Conservation (phyloP, 2,888 invertebrate genomes). For the Eilema sororculum region DNA sequence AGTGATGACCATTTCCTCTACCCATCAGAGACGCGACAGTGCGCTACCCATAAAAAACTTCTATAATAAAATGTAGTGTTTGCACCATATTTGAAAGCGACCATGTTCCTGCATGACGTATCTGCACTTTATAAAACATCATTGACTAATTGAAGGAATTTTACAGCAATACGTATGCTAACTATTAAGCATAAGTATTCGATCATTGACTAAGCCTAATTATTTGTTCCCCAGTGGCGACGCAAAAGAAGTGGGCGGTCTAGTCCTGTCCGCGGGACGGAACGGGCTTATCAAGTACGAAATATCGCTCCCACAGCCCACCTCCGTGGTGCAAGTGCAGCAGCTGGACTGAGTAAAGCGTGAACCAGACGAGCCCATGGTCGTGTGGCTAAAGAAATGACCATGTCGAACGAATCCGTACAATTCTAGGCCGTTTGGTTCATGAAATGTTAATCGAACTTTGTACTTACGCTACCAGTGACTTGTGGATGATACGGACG, state of each 20-base stretch:
- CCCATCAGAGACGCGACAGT: too few relatives aligned
- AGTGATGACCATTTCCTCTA: too few relatives aligned
- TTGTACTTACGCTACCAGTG: conserved; percentile 12
- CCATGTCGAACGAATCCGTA: conserved; percentile 23
- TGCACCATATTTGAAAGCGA: too few relatives aligned
- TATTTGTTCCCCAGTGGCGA: conserved; percentile 64
- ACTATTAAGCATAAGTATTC: too few relatives aligned
- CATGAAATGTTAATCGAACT: conserved; percentile 8
- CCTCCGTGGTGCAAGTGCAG: conserved; percentile 82
- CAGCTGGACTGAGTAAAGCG: conserved; percentile 78
- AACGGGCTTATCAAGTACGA: conserved; percentile 87
- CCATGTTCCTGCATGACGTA: too few relatives aligned
- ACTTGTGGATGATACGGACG: conserved; percentile 8
- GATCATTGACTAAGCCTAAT: background rate
- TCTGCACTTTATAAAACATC: too few relatives aligned
- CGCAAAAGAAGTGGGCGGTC: conserved; percentile 77
- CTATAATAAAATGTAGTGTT: too few relatives aligned
- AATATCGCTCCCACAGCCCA: conserved; percentile 84
- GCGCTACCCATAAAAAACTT: too few relatives aligned
- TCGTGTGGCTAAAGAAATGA: conserved; percentile 53
- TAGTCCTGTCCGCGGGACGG: conserved; percentile 77
- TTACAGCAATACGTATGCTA: too few relatives aligned
- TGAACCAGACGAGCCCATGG: conserved; percentile 50
- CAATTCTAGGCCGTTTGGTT: conserved; percentile 9
- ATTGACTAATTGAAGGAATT: too few relatives aligned